A percentile compares a stretch with the other conserved stretches of the same genome.
These are phyloP conservation scores for Laupala kohalensis DNA, from an alignment of 1,140 invertebrate genomes.

Conservation along the genomic window DNA sequence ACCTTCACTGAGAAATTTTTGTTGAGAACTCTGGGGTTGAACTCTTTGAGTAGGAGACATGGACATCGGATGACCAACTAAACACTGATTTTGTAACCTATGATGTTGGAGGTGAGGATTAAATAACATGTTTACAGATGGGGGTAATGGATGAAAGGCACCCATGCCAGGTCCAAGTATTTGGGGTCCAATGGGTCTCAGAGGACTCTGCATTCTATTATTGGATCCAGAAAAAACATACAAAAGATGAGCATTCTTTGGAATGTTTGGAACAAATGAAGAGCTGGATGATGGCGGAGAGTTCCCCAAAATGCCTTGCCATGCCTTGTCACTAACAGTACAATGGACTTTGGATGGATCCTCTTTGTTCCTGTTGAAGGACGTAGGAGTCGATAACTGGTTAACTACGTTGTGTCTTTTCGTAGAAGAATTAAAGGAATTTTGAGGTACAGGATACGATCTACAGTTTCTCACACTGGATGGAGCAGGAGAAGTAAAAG, in stretches of 20 bases:
- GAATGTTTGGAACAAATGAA: background rate
- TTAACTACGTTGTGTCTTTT: conserved; percentile 29
- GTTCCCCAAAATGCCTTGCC: background rate
- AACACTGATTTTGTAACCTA: conserved; percentile 2
- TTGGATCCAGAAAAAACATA: conserved; percentile 11
- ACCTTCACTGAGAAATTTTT: background rate
- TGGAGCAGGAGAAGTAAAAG: too few relatives aligned
- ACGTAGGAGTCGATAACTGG: conserved; percentile 26
- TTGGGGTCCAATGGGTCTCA: conserved; percentile 14
- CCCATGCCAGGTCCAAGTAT: conserved; percentile 24
- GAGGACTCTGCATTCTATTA: background rate
- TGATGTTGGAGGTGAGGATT: conserved; percentile 22
- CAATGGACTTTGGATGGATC: conserved; percentile 27
- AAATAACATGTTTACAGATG: conserved; percentile 30
- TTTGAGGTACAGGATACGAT: conserved; percentile 19
- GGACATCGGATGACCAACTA: conserved; percentile 14
- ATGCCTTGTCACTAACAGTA: conserved; percentile 31
- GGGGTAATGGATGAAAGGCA: conserved; percentile 34
- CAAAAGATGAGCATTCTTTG: background rate
- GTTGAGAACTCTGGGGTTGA: conserved; percentile 17
- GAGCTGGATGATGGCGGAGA: background rate
- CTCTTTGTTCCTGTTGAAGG: conserved; percentile 27
- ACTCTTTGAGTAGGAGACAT: conserved; percentile 30
- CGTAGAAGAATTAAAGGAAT: conserved; percentile 24
- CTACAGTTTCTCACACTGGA: background rate